These are phyloP conservation scores for Hydractinia symbiolongicarpus DNA, from an alignment of 30 jellyfish, hydroid and myxozoan genomes.

Conservation along the genomic window DNA sequence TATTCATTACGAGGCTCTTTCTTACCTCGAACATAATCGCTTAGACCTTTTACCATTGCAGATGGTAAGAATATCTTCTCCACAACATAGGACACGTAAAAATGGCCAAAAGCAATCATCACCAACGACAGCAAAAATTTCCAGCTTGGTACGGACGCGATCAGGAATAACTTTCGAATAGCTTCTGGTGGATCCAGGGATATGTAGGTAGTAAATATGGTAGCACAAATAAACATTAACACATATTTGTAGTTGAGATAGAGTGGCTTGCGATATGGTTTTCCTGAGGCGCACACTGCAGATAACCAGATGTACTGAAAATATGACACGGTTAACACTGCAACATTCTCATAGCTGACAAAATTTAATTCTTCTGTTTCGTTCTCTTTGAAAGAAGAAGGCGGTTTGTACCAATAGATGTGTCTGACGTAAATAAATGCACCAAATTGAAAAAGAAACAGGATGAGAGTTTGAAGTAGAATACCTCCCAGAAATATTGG, in stretches of 20 bases:
- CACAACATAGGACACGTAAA: not conserved
- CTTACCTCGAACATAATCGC: not conserved
- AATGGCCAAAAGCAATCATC: not conserved
- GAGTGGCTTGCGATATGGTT: conserved; percentile 35
- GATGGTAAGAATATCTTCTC: not conserved
- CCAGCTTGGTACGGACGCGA: conserved; percentile 5
- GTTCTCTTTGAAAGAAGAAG: not conserved
- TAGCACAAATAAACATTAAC: not conserved
- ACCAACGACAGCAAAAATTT: not conserved
- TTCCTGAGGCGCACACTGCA: conserved; percentile 15
- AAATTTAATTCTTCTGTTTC: not conserved
- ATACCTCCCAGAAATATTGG: conserved; percentile 10
- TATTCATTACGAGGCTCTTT: conserved; percentile 1
- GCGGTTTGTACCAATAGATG: conserved; percentile 40
- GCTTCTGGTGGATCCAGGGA: not conserved
- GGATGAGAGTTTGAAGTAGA: conserved; percentile 5
- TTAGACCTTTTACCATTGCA: not conserved
- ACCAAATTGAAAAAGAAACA: not conserved
- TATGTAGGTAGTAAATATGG: not conserved
- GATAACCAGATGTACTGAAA: conserved; percentile 9
- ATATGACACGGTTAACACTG: not conserved
- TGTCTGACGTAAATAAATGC: conserved; percentile 10
- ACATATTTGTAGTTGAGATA: conserved; percentile 4
- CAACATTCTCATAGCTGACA: conserved; percentile 27
- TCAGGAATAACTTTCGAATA: not conserved